Evolutionary conservation across 2,113 vertebrate genomes (phyloP), one percentile per base, ranked within the genome.

Genomic region (Mus spicilegus): DNA sequence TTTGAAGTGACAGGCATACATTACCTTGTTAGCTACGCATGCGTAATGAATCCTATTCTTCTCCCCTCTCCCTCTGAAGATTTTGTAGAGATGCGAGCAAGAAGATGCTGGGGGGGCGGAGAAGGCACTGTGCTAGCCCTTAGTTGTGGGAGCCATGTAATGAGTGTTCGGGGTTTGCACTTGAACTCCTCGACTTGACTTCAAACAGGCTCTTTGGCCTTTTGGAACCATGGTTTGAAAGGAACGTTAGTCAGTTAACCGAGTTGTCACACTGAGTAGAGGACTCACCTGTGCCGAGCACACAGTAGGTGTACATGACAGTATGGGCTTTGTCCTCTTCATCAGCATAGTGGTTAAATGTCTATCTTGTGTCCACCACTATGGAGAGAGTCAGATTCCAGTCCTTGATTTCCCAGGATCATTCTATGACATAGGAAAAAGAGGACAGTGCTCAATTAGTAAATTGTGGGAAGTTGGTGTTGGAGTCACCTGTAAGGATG

Each of bases 321-420:
- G 33, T 22, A 16, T 42, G 13, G 14, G n/a, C 72, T 0, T n/a
- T 4, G 0, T 12, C 16, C 0, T 49, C 22, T 14, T 42, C 28
- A 19, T 22, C 63, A 5, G 33, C 3, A 0, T 0, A 22, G 39
- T 0, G 1, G n/a, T 17, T 3, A 2, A 67, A 6, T 24, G 19
- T 19, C 56, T n/a, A 0, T 22, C 7, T 22, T 5, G 13, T n/a
- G 42, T 49, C 89, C 19, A 36, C 8, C 4, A 1, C 58, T 16
- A 0, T 51, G 10, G 77, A 75, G 28, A 54, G 30, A 8, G 22
- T 51, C 73, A 76, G 4, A 33, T 13, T 24, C 56, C 11, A 56
- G 72, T 82, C 42, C 16, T 3, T 3, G 4, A 49, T 67, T 77
- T 26, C 3, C 5, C 8, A 39, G 5, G 42, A 63, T 51, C 13